Evolutionary conservation across 2,888 invertebrate species (phyloP), one percentile per base, ranked within the genome.

Genomic region (Iselma pallidipennis): DNA sequence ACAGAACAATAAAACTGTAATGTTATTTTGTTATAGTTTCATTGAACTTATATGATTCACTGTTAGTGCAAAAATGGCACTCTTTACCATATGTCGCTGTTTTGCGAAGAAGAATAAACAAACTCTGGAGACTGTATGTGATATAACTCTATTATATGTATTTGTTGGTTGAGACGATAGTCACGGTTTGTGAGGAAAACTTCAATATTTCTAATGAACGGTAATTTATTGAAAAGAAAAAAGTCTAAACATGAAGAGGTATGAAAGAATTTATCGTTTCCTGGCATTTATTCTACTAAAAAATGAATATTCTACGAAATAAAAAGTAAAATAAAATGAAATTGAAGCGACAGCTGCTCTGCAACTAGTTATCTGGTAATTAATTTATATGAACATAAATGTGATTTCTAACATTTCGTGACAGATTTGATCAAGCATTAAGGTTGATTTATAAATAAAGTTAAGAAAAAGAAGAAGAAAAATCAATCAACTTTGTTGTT

Each of bases 11-110:
- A 51, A 51, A 51, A 26, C n/a, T 28, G 28, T 29, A 16, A n/a
- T 16, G 31, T 51, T 7, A 58, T 53, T 53, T 21, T 19, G 19
- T 53, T 51, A 51, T 25, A 25, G 51, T 51, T 51, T 14, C 51
- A 21, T 51, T 51, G 51, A 51, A 51, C 51, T 12, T 31, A n/a
- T n/a, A 12, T 51, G 51, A 51, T 19, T 51, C 51, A 51, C 25
- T 9, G 28, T 5, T 21, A 10, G 28, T 28, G 31, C 7, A 14
- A 51, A 37, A 51, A 6, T 51, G 14, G 12, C 14, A 6, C n/a
- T 16, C 4, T 25, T 23, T 28, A 16, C n/a, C n/a, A n/a, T n/a
- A n/a, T n/a, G n/a, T n/a, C n/a, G n/a, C n/a, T n/a, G n/a, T n/a
- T n/a, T n/a, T n/a, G n/a, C n/a, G n/a, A n/a, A n/a, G n/a, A n/a